Conservation (phyloP, 1,140 invertebrate genomes). For the Sycophaga agraensis region DNA sequence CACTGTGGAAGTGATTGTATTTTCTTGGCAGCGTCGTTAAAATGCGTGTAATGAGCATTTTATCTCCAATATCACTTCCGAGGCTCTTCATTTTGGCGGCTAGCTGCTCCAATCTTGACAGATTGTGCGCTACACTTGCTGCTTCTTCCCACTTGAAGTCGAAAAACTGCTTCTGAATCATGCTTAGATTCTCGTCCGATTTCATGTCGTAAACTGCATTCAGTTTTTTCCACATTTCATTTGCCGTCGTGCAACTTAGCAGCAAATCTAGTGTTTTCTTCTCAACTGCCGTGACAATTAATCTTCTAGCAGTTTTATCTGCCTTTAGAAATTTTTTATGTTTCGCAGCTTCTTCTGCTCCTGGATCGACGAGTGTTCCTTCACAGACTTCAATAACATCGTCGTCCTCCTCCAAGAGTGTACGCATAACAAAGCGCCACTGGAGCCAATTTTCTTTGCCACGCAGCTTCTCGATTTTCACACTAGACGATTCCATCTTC, state of each 20-base stretch:
- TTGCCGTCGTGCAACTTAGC: constrained; percentile 32
- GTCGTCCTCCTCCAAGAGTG: background rate
- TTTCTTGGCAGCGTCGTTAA: background rate
- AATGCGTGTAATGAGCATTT: constrained; percentile 1
- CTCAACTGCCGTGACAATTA: constrained; percentile 32
- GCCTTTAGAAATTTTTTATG: constrained; percentile 8
- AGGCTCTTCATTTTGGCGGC: constrained; percentile 1
- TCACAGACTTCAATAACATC: background rate
- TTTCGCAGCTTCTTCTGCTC: background rate
- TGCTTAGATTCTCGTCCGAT: background rate
- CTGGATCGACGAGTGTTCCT: background rate
- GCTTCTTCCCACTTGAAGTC: background rate
- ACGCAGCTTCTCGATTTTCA: background rate
- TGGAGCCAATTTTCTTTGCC: background rate
- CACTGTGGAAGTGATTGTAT: constrained; percentile 7
- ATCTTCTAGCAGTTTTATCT: constrained; percentile 32
- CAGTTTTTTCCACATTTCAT: constrained; percentile 36
- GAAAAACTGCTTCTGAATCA: too few relatives aligned
- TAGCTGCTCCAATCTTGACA: background rate
- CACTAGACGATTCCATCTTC: background rate
- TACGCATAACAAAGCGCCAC: too few relatives aligned
- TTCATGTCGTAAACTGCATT: too few relatives aligned
- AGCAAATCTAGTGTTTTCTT: constrained; percentile 32
- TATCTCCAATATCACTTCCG: background rate
- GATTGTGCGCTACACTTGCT: constrained; percentile 1